Base-by-base conservation (phyloP, 2,888 invertebrate genomes). In the Seira ritae region DNA sequence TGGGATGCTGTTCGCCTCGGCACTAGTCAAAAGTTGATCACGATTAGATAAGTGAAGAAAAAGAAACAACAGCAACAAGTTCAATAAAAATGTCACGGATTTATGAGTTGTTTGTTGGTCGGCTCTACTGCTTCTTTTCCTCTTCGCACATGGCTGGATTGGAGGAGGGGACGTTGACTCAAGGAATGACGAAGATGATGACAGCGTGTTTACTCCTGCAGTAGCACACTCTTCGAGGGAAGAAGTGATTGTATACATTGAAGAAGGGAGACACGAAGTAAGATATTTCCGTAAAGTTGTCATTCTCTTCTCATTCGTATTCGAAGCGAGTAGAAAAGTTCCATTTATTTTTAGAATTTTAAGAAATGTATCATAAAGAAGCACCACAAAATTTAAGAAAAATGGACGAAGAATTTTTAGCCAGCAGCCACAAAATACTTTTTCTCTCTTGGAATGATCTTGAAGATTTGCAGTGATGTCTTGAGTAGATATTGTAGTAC, bases 1-100 rank as follows among this genome's bases (percentile, higher is more conserved):
- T 66, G 87, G 86, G 66, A 87, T 87, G 73, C 86, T 87, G 65
- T 85, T 82, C 71, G 85, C 85, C 22, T 84, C 84, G 37, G 80
- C 86, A 31, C 79, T 75, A 67, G 76, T 77, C 76, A 76, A 20
- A 60, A 82, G 76, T 72, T 75, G 76, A 77, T 82, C 77, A 72
- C n/a, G 60, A 60, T 76, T 50, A 17, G 76, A 60, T 37, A 69
- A 55, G 50, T 76, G 82, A 65, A 76, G 76, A 24, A 82, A 65
- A 71, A 80, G 84, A 75, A 80, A 65, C 12, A 72, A 46, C 65
- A 85, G 85, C 85, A 85, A 85, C 85, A 85, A 85, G 85, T 85
- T 82, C 79, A 85, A 79, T 73, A 82, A 80, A 81, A 82, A 80
- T 60, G 77, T 66, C 46, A 77, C 72, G 42, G 77, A 77, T 77